A percentile compares a stretch with the other conserved stretches of the same genome.
Evolutionary conservation across 2,888 invertebrate genomes (phyloP).

Genomic region (Protodeltote pygarga): DNA sequence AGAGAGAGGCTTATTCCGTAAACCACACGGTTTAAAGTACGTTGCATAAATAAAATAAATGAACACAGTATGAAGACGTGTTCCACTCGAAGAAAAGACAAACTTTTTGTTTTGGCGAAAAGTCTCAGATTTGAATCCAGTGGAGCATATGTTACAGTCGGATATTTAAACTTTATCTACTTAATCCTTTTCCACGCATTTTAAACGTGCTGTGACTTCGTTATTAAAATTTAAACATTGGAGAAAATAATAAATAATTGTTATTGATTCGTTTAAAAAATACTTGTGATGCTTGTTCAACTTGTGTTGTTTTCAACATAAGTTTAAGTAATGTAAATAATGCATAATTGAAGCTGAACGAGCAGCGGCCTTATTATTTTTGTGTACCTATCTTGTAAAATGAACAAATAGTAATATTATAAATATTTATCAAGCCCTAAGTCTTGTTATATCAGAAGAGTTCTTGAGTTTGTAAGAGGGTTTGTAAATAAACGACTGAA

Average conservation of each 20-base stretch:
- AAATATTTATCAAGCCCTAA: background rate
- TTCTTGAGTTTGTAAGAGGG: no score
- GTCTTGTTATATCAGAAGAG: background rate
- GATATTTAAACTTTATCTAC: slow-evolving; percentile 42
- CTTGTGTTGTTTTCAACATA: no score
- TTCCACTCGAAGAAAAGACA: slow-evolving; percentile 22
- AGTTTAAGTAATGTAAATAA: no score
- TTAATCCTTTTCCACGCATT: slow-evolving; percentile 26
- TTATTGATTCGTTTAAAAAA: no score
- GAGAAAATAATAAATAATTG: background rate
- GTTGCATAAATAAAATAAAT: slow-evolving; percentile 1
- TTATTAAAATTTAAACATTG: background rate
- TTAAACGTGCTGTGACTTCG: slow-evolving; percentile 21
- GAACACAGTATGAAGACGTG: slow-evolving; percentile 18
- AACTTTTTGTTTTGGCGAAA: slow-evolving; percentile 43
- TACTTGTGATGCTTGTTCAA: no score
- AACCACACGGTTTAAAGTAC: no score
- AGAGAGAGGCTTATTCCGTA: no score
- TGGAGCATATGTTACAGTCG: slow-evolving; percentile 25
- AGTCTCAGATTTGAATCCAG: slow-evolving; percentile 31
- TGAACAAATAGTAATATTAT: no score
- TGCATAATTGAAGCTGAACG: no score
- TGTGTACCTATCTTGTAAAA: no score
- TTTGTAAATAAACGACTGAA: no score
- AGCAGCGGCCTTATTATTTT: no score